Evolutionary conservation across 2,113 vertebrate species (phyloP).

Genomic region (Egretta garzetta): DNA sequence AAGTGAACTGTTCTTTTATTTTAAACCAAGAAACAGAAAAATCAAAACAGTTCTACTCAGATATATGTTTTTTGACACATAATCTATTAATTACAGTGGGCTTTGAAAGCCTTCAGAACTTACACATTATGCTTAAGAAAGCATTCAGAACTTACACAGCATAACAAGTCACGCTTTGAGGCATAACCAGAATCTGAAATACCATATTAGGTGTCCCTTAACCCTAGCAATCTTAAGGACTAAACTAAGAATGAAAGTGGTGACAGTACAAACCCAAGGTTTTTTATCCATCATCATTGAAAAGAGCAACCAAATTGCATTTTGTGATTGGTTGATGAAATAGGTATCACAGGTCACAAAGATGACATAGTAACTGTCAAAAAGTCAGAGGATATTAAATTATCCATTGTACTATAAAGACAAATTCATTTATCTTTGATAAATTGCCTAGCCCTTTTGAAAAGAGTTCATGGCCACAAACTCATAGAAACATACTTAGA

Average conservation of each 20-base stretch:
- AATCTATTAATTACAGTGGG: not conserved
- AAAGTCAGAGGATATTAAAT: not conserved
- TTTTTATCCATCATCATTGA: not conserved
- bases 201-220: not conserved
- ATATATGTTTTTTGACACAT: not conserved
- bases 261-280: not conserved
- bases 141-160: not conserved
- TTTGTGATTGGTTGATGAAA: not conserved
- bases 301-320: not conserved
- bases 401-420: not conserved
- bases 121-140: not conserved
- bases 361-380: not conserved
- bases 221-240: not conserved
- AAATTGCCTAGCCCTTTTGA: not conserved
- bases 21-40: not conserved
- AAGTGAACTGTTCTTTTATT: not conserved
- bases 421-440: not conserved
- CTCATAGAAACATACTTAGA: not conserved
- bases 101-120: not conserved
- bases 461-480: not conserved
- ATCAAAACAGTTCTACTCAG: not conserved
- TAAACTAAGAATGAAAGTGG: not conserved
- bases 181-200: not conserved
- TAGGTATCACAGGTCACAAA: not conserved
- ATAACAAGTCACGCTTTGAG: not conserved